Conservation (phyloP, 1,140 invertebrate genomes). For the Sinonovacula constricta region DNA sequence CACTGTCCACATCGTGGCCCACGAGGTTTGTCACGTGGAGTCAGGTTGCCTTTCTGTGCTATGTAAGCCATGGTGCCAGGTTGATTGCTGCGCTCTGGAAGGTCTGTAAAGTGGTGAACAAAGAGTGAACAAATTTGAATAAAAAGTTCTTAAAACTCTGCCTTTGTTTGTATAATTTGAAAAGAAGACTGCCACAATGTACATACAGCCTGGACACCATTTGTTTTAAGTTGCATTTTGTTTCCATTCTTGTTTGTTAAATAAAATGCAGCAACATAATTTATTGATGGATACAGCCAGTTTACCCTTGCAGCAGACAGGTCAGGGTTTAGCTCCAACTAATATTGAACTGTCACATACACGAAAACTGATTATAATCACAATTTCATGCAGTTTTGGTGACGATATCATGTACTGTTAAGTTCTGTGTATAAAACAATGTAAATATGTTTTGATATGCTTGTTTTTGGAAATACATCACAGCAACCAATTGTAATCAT, state of each 20-base stretch:
- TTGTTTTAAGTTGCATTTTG: background rate
- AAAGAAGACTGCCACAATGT: background rate
- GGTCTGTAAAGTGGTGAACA: constrained; percentile 53
- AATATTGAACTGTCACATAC: too few species aligned
- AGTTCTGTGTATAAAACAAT: too few species aligned
- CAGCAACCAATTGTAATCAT: too few species aligned
- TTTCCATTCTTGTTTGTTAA: background rate
- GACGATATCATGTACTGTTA: too few species aligned
- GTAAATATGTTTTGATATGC: too few species aligned
- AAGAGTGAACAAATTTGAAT: background rate
- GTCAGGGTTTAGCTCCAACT: too few species aligned
- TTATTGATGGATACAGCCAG: too few species aligned
- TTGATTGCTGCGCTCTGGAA: constrained; percentile 67
- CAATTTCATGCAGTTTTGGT: too few species aligned
- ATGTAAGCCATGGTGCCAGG: constrained; percentile 75
- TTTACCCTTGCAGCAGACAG: too few species aligned
- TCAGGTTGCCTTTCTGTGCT: constrained; percentile 57
- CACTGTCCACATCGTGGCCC: constrained; percentile 78
- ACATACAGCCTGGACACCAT: background rate
- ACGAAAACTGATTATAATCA: too few species aligned
- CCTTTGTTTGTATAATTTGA: background rate
- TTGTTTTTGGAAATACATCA: too few species aligned
- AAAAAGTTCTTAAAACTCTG: background rate
- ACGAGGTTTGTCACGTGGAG: constrained; percentile 65
- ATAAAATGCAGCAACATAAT: too few species aligned